Evolutionary conservation across 2,113 vertebrate species (phyloP).

Genomic region (Archocentrus centrarchus): DNA sequence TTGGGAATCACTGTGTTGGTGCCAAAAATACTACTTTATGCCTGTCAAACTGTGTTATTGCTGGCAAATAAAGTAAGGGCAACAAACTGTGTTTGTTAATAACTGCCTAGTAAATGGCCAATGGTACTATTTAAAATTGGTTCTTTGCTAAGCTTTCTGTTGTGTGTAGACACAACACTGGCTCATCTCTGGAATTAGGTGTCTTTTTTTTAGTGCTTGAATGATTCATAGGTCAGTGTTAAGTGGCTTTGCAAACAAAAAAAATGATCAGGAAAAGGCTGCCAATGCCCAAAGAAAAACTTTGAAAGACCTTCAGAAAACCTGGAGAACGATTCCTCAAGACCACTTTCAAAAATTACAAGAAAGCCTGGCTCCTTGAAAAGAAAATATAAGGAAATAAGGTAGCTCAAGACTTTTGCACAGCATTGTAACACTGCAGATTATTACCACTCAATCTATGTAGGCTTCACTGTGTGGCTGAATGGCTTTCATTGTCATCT

Average conservation of each 20-base stretch:
- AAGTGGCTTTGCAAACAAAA: background rate
- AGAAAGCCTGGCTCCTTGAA: background rate
- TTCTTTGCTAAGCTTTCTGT: background rate
- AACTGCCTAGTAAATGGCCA: too few species aligned
- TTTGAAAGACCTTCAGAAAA: background rate
- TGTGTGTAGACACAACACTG: background rate
- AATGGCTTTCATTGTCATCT: constrained; percentile 32
- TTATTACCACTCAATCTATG: constrained; percentile 32
- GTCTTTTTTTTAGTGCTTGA: background rate
- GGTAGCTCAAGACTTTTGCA: background rate
- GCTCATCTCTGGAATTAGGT: background rate
- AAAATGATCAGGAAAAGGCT: background rate
- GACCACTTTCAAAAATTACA: background rate
- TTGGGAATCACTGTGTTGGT: background rate
- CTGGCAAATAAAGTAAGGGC: background rate
- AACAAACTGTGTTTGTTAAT: background rate
- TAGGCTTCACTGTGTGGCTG: constrained; percentile 29
- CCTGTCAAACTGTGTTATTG: background rate
- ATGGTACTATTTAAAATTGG: background rate
- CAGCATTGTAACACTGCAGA: background rate
- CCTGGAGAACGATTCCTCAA: background rate
- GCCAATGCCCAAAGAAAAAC: background rate
- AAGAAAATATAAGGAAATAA: background rate
- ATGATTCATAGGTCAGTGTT: constrained; percentile 1
- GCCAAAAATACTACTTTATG: background rate